Evolutionary conservation across 37 sponge, comb jelly and placozoan species (phyloP), one percentile per base, ranked within the genome.

Genomic region (Theonella swinhoei): DNA sequence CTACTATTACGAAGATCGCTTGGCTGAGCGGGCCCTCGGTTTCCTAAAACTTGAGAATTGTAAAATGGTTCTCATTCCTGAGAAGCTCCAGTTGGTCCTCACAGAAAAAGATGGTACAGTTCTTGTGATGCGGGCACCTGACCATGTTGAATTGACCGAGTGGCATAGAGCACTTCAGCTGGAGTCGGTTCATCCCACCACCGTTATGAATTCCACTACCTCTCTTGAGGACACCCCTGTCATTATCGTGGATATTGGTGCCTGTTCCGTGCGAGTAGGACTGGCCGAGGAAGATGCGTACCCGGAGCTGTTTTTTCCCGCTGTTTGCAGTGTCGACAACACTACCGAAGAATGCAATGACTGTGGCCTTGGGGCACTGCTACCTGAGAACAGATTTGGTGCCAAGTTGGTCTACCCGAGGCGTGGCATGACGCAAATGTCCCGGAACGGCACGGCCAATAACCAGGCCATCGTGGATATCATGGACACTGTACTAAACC

Each of bases 261-360:
- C 93, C 1, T 86, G 75, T 30, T 91, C 95, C 30, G 81, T 91
- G 4, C 72, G 95, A 32, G 95, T 92, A 35, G 95, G 95, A 25
- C 80, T 85, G 59, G 89, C 79, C 0, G 74, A 64, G 20, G 87
- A 86, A 1, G 63, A 88, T 79, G 54, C 86, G 42, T 88, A 91
- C 35, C 95, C 95, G 0, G 88, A 91, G 60, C 41, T 94, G 34
- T 94, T 88, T 65, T 91, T 94, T 20, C 95, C 95, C n/a, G 69
- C 77, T 62, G 95, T 94, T 68, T 76, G 85, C 68, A 77, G 82
- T 64, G 39, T 81, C 37, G 85, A 91, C 36, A 39, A 39, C 25
- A 43, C 38, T 0, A 87, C 75, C 14, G 40, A 42, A 3, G 82
- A 86, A 5, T 39, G 71, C 29, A 82, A 77, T 29, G 79, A 34